Conservation (phyloP, 53 echinoderm and acorn worm species). For the Patiria pectinifera region DNA sequence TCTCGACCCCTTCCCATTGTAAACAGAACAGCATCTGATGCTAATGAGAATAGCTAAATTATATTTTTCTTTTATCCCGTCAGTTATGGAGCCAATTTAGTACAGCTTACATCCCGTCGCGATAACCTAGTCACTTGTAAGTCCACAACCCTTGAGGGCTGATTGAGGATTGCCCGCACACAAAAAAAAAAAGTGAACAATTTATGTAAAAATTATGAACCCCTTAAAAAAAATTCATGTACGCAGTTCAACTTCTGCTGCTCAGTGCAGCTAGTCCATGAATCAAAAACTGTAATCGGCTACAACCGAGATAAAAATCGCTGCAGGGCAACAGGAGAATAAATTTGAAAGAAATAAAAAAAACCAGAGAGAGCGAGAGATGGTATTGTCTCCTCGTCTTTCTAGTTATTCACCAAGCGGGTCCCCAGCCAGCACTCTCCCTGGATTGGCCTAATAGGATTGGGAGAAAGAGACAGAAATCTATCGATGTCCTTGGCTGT, state of each 20-base stretch:
- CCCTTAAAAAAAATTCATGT: neutral
- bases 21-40: no score
- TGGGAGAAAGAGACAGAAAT: conserved; percentile 52
- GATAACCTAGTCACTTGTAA: neutral
- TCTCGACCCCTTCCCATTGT: no score
- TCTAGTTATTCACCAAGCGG: neutral
- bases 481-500: conserved; percentile 52
- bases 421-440: conserved; percentile 42
- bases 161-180: neutral
- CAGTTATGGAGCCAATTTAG: no score
- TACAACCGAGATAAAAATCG: conserved; percentile 36
- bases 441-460: conserved; percentile 60
- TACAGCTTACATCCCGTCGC: no score
- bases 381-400: conserved; percentile 18
- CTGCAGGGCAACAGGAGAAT: conserved; percentile 3
- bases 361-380: neutral
- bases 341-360: neutral
- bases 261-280: neutral
- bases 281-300: conserved; percentile 53
- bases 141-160: neutral
- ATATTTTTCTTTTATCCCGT: no score
- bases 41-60: no score
- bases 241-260: neutral
- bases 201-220: conserved; percentile 6
- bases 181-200: conserved; percentile 1